Conservation (phyloP, 2,888 invertebrate genomes). For the Trissonchulus sp. region DNA sequence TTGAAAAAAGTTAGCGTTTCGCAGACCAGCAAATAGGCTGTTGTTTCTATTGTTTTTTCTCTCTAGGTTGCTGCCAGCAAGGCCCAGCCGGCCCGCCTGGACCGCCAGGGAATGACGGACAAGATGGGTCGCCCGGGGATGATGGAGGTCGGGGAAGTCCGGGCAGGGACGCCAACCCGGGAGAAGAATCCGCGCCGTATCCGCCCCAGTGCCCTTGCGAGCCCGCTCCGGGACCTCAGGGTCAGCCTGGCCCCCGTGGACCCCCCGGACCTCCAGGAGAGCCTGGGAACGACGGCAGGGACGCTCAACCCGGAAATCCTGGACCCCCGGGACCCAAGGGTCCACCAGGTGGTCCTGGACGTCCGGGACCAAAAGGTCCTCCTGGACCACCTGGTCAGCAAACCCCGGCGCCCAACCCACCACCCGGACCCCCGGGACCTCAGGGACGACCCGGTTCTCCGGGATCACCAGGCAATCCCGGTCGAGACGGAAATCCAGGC, state of each 20-base stretch:
- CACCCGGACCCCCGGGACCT: conserved; percentile 40
- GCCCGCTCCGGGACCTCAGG: conserved; percentile 41
- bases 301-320: conserved; percentile 42
- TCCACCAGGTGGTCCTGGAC: conserved; percentile 39
- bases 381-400: conserved; percentile 39
- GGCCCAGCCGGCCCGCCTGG: not conserved
- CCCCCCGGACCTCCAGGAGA: conserved; percentile 41
- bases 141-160: not conserved
- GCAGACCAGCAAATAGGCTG: too few relatives aligned
- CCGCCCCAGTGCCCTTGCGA: not conserved
- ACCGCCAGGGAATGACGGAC: not conserved
- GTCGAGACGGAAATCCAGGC: conserved; percentile 32
- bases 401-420: conserved; percentile 39
- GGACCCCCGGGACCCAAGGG: conserved; percentile 44
- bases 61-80: not conserved
- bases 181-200: not conserved
- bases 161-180: not conserved
- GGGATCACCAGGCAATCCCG: conserved; percentile 39
- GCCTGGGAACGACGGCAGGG: conserved; percentile 41
- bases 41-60: not conserved
- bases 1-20: too few relatives aligned
- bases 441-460: conserved; percentile 44
- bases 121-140: not conserved
- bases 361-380: conserved; percentile 39
- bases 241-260: conserved; percentile 40